Evolutionary conservation across 2,888 invertebrate species (phyloP).

Genomic region (Hypena proboscidalis): DNA sequence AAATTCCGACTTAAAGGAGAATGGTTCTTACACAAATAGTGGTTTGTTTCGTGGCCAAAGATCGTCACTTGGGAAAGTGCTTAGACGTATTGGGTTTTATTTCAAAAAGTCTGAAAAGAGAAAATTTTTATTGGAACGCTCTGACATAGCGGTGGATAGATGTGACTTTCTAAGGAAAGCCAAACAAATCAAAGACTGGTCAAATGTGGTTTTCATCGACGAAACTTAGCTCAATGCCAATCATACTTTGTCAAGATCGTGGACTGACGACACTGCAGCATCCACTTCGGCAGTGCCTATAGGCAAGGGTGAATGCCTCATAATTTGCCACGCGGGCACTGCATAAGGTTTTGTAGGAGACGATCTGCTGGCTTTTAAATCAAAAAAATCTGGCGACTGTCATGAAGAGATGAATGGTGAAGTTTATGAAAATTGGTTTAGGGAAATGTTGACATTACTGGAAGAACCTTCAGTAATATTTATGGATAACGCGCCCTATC

Average conservation of each 20-base stretch:
- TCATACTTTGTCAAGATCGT: no score
- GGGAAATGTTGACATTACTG: background rate
- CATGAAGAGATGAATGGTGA: no score
- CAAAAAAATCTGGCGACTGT: no score
- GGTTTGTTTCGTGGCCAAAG: conserved; percentile 14
- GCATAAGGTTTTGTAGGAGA: no score
- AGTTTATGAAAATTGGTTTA: background rate
- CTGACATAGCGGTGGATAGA: conserved; percentile 15
- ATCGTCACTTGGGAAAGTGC: conserved; percentile 2
- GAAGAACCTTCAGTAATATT: background rate
- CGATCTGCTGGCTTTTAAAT: no score
- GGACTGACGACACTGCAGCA: no score
- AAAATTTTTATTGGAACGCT: conserved; percentile 20
- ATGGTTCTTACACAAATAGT: conserved; percentile 9
- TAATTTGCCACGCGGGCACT: no score
- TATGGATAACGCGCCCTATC: no score
- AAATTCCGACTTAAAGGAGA: conserved; percentile 7
- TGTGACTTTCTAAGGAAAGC: conserved; percentile 14
- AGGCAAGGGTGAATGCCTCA: no score
- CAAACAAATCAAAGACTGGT: conserved; percentile 14
- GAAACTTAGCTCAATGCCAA: conserved; percentile 19
- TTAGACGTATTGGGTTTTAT: conserved; percentile 14
- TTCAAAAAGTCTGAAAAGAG: conserved; percentile 17
- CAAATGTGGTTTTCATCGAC: conserved; percentile 20
- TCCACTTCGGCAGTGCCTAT: no score